phyloP scores from a whole-genome alignment of 1,140 invertebrate species.

The Nixonia krombeini region DNA sequence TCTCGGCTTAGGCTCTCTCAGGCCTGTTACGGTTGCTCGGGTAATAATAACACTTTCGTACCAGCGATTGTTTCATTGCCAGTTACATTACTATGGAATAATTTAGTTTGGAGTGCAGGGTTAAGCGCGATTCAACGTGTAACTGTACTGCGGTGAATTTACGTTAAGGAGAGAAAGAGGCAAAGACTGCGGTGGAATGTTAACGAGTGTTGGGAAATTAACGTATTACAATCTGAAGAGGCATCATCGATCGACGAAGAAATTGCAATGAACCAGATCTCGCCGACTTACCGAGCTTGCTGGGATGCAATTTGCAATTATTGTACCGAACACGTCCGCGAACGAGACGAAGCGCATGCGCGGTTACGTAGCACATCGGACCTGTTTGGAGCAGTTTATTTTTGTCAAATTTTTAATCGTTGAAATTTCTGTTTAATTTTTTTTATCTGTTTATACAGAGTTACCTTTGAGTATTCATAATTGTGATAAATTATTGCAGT shows the following conservation, averaged over 20 bases:
- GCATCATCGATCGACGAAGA: conserved; percentile 9
- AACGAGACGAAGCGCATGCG: no score
- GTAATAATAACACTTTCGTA: not conserved
- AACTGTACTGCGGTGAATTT: not conserved
- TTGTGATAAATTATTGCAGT: no score
- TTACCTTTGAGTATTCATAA: no score
- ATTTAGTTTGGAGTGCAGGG: not conserved
- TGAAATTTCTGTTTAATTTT: no score
- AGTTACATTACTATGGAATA: not conserved
- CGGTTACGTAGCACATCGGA: no score
- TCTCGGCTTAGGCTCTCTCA: no score
- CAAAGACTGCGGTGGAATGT: conserved; percentile 7
- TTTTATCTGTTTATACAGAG: no score
- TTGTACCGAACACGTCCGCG: conserved; percentile 30
- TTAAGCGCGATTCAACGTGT: not conserved
- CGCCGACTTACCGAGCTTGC: conserved; percentile 13
- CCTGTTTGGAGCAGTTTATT: no score
- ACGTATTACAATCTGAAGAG: conserved; percentile 13
- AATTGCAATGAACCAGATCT: conserved; percentile 12
- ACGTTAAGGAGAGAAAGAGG: not conserved
- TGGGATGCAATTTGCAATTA: conserved; percentile 31
- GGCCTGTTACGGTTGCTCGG: no score
- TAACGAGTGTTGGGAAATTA: conserved; percentile 16
- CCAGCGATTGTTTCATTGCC: not conserved
- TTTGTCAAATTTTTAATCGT: no score